phyloP scores from a whole-genome alignment of 2,113 vertebrate genomes.

The Peromyscus californicus region DNA sequence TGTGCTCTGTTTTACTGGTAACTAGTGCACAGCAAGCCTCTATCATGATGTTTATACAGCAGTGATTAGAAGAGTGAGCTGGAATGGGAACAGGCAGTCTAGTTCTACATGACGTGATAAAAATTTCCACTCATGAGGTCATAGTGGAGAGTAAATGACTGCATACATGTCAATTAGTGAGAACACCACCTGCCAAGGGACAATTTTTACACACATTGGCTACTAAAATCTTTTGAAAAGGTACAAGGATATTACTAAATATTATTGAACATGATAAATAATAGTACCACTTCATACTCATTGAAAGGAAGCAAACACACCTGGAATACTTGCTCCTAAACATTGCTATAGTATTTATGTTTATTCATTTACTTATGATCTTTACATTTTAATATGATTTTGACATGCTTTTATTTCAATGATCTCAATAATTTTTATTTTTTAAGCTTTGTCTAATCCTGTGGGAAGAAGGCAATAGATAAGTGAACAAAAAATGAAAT shows the following conservation, averaged over 20 bases:
- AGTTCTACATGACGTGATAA: background rate
- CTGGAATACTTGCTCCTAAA: background rate
- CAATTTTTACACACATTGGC: background rate
- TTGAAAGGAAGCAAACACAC: background rate
- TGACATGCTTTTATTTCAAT: background rate
- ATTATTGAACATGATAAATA: background rate
- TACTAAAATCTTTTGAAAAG: slow-evolving; percentile 21
- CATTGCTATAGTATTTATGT: background rate
- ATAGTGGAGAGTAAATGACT: background rate
- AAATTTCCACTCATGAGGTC: background rate
- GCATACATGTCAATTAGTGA: background rate
- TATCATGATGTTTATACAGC: background rate
- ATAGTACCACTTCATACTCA: background rate
- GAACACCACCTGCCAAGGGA: background rate
- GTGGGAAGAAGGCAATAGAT: background rate
- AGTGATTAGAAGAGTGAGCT: background rate
- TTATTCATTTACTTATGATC: background rate
- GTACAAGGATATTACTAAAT: background rate
- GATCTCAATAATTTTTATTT: background rate
- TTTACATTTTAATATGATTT: background rate
- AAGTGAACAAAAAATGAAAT: background rate
- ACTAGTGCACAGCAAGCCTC: background rate
- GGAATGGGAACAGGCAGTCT: background rate
- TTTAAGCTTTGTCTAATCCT: background rate
- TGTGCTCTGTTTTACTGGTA: background rate